Conservation (phyloP, 1,140 invertebrate species). For the Frieseomelitta varia region DNA sequence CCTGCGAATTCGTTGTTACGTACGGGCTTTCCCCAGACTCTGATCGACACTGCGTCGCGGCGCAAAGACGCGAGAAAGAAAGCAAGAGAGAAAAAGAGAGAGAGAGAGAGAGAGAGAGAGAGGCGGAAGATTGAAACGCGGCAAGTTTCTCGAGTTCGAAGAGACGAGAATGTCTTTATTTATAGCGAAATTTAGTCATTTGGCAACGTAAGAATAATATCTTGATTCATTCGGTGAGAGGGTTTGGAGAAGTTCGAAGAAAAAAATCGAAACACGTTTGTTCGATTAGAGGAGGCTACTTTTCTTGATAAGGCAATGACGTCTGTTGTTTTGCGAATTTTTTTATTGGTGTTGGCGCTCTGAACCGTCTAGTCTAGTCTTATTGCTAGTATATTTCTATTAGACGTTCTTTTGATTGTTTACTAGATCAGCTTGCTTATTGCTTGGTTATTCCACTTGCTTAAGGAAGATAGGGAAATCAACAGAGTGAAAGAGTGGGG, state of each 20-base stretch:
- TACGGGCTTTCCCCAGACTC: not conserved
- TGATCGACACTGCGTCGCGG: not conserved
- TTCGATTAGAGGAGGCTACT: not conserved
- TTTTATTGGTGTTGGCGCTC: too few species aligned
- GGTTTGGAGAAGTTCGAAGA: not conserved
- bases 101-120: too few species aligned
- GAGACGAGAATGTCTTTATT: slow-evolving; percentile 33
- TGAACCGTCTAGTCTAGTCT: too few species aligned
- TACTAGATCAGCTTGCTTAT: too few species aligned
- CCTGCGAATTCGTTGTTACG: not conserved
- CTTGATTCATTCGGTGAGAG: slow-evolving; percentile 19
- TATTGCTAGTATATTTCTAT: too few species aligned
- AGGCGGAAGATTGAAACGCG: slow-evolving; percentile 14
- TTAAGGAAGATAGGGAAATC: too few species aligned
- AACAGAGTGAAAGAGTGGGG: too few species aligned
- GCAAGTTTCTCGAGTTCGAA: not conserved
- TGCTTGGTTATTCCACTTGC: too few species aligned
- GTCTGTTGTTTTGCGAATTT: not conserved
- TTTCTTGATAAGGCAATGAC: too few species aligned
- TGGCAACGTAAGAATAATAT: slow-evolving; percentile 26
- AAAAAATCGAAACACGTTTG: not conserved
- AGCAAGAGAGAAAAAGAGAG: too few species aligned
- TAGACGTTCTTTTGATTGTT: too few species aligned
- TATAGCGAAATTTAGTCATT: slow-evolving; percentile 29
- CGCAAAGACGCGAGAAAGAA: not conserved